Conservation (phyloP, 2,113 vertebrate genomes). For the Campylorhamphus procurvoides region DNA sequence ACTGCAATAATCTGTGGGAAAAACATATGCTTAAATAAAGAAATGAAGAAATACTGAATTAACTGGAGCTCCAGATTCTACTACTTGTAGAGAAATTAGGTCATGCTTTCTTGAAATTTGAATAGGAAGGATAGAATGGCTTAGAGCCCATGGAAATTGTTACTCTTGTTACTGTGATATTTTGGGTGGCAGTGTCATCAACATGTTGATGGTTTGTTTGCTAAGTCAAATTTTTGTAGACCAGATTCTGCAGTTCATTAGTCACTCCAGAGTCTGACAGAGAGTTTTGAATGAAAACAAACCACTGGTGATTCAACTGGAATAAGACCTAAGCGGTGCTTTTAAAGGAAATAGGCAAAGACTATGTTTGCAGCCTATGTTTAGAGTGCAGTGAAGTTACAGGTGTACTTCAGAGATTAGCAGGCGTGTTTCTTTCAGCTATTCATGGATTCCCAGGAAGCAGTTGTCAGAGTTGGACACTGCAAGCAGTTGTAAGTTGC, state of each 20-base stretch:
- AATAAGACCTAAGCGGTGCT: background rate
- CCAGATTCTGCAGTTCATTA: slow-evolving; percentile 42
- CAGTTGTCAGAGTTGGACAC: background rate
- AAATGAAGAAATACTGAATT: background rate
- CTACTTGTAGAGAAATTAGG: slow-evolving; percentile 6
- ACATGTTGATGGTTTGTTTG: slow-evolving; percentile 29
- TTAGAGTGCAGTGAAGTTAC: background rate
- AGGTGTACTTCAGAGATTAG: background rate
- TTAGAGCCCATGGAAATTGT: slow-evolving; percentile 22
- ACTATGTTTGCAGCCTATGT: accelerated
- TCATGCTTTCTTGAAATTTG: slow-evolving; percentile 29
- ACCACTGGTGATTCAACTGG: background rate
- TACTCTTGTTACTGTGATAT: slow-evolving; percentile 42
- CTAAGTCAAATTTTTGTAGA: slow-evolving; percentile 45
- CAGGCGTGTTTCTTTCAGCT: background rate
- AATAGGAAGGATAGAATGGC: slow-evolving; percentile 34
- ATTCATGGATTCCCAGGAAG: background rate
- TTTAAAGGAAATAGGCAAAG: background rate
- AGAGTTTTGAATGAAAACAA: slow-evolving; percentile 27
- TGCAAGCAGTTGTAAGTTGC: background rate
- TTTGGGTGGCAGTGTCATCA: slow-evolving; percentile 56
- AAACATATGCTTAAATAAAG: background rate
- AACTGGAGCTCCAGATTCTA: slow-evolving; percentile 1
- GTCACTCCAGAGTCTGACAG: slow-evolving; percentile 33
- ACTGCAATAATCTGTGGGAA: background rate